Base-by-base conservation (phyloP, 2,888 invertebrate genomes). In the Liodrosophila aerea region DNA sequence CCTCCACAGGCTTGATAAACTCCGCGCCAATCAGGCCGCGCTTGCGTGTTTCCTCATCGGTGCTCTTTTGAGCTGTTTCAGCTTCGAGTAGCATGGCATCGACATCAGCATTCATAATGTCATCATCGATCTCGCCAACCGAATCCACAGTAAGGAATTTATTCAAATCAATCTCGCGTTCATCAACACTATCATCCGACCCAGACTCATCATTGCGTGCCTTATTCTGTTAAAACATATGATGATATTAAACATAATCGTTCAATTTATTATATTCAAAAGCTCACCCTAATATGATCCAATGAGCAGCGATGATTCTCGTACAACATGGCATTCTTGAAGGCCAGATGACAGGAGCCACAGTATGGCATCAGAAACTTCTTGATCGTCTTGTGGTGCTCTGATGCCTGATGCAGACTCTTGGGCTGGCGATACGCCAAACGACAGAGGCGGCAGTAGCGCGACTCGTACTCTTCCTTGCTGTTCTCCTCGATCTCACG, bases 141-240 rank as follows among this genome's bases (percentile, higher is more conserved):
- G 96, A 96, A 89, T 96, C 96, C n/a, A 96, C 92, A 0, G 96
- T 96, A 92, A 95, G 94, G 87, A 96, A 96, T 87, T 95, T 95
- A 72, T 95, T 95, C 69, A 96, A 91, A 90, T 95, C 94, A 3
- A 94, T 92, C 87, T 94, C 94, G 89, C 94, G 94, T 67, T 94
- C 94, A 74, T 94, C 94, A 7, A 91, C 92, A 15, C 93, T 94
- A 60, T 92, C 92, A 51, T 92, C 94, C 11, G 92, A 92, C 11
- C 88, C 87, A 12, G 92, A 93, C 39, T 92, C 93, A 58, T 89
- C 89, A 46, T 90, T 87, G 52, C 91, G 88, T 49, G 93, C 92
- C 78, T 93, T 93, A 34, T 92, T 91, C 93, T 93, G 47, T 5
- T 69, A 46, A 41, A 9, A 7, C 9, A 47, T n/a, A n/a, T n/a